Percentiles rank a stretch among this genome's conserved stretches.
phyloP scores from a whole-genome alignment of 2,797 vertebrate genomes.

The Craterocephalus amniculus region DNA sequence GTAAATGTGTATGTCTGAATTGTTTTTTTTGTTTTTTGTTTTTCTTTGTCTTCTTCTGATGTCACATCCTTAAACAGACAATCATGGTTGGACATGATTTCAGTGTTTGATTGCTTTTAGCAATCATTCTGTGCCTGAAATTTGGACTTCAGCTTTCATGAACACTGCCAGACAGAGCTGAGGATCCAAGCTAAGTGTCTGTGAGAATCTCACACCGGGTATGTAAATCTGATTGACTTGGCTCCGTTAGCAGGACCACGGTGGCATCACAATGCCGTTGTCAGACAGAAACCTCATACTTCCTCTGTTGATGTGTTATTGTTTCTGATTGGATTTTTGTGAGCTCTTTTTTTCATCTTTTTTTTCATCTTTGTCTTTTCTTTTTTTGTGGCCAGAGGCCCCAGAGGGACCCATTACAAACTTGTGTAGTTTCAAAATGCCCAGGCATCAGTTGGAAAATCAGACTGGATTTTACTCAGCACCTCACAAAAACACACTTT shows the following conservation, averaged over 20 bases:
- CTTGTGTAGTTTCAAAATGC: slow-evolving; percentile 52
- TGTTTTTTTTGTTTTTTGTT: background rate
- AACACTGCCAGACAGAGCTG: slow-evolving; percentile 35
- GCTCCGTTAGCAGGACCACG: slow-evolving; percentile 30
- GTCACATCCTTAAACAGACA: slow-evolving; percentile 6
- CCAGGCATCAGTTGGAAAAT: slow-evolving; percentile 58
- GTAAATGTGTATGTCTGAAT: no score
- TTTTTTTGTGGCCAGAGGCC: slow-evolving; percentile 40
- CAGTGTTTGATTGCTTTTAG: slow-evolving; percentile 40
- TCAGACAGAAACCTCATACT: slow-evolving; percentile 42
- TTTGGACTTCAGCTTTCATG: slow-evolving; percentile 46
- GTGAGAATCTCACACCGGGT: slow-evolving; percentile 34
- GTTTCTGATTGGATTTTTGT: slow-evolving; percentile 43
- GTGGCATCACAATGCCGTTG: slow-evolving; percentile 39
- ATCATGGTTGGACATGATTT: slow-evolving; percentile 27
- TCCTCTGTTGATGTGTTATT: slow-evolving; percentile 46
- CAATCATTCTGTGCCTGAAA: slow-evolving; percentile 10
- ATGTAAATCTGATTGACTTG: slow-evolving; percentile 46
- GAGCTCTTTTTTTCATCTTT: slow-evolving; percentile 23
- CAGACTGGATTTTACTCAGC: slow-evolving; percentile 50
- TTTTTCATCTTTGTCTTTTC: slow-evolving; percentile 37
- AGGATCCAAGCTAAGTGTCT: slow-evolving; percentile 35
- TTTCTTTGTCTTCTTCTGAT: slow-evolving; percentile 11
- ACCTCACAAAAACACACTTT: slow-evolving; percentile 46
- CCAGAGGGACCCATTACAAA: slow-evolving; percentile 58